Conservation (phyloP, 1,140 invertebrate genomes). For the Alviniconcha marisindica region DNA sequence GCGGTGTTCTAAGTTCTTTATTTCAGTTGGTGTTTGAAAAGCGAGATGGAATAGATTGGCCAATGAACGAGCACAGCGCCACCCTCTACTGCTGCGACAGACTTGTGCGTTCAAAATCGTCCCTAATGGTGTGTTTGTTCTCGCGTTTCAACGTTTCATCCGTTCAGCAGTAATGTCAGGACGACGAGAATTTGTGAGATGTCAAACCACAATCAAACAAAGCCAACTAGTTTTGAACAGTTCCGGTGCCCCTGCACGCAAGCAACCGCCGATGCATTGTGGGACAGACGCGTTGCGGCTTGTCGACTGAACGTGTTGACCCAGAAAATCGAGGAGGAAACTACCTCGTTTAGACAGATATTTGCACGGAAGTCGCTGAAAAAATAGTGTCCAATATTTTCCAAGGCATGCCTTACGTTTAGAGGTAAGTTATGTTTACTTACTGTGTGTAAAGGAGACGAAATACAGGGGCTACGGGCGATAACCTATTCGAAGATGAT, state of each 20-base stretch:
- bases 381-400: conserved; percentile 10
- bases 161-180: no score
- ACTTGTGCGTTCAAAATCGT: no score
- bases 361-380: neutral
- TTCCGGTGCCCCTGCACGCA: conserved; percentile 11
- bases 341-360: neutral
- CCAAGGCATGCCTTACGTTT: neutral
- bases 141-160: no score
- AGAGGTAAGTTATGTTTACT: conserved; percentile 17
- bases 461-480: conserved; percentile 39
- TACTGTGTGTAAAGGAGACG: neutral
- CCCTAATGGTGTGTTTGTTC: no score
- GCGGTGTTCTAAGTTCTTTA: no score
- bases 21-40: no score
- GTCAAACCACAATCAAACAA: neutral
- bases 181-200: no score
- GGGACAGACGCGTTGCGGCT: conserved; percentile 39
- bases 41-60: no score
- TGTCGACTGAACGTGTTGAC: conserved; percentile 38
- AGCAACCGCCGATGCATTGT: conserved; percentile 27
- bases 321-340: neutral
- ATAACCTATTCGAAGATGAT: conserved; percentile 37
- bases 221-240: neutral
- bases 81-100: no score
- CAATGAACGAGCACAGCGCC: no score